Evolutionary conservation across 2,113 vertebrate species (phyloP), one percentile per base, ranked within the genome.

Genomic region (Brachypteracias leptosomus): DNA sequence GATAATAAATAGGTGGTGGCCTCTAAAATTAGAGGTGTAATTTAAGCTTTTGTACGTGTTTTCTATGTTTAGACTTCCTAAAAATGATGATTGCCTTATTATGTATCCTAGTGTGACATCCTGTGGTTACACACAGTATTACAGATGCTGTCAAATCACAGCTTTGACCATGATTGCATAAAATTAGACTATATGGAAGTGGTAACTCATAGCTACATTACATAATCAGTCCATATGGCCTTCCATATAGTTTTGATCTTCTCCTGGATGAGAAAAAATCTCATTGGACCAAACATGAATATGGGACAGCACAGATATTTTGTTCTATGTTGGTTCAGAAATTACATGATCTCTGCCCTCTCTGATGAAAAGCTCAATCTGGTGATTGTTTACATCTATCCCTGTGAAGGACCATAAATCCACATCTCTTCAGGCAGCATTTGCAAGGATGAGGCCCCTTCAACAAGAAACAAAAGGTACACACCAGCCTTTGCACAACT

Each of bases 51-150:
- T 91, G 29, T 57, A 78, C 65, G 8, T 29, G 3, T 52, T 78
- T 54, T 38, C 58, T 9, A 8, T 18, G 38, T 59, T 85, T 63
- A 57, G 35, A 11, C 16, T 18, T 13, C 11, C 36, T 38, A 17
- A 47, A 57, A 81, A 46, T 21, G 22, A 62, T 2, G 7, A 16
- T 29, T 19, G 7, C 16, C 35, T 75, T 68, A 83, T 61, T 25
- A 15, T 25, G 6, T 33, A 85, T 87, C 92, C 95, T 94, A 2
- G 84, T 85, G 93, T 61, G 97, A 96, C 97, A 97, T 75, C 97
- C 74, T 81, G 97, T 97, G 98, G 95, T 36, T 82, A 61, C 15
- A 24, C 22, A 31, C 25, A 85, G 93, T 52, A 97, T 49, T 96
- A 92, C 94, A 96, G 58, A 52, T 5, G 10, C 33, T 29, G 6